Base-by-base conservation (phyloP, 2,113 vertebrate species). In the Theristicus caerulescens region DNA sequence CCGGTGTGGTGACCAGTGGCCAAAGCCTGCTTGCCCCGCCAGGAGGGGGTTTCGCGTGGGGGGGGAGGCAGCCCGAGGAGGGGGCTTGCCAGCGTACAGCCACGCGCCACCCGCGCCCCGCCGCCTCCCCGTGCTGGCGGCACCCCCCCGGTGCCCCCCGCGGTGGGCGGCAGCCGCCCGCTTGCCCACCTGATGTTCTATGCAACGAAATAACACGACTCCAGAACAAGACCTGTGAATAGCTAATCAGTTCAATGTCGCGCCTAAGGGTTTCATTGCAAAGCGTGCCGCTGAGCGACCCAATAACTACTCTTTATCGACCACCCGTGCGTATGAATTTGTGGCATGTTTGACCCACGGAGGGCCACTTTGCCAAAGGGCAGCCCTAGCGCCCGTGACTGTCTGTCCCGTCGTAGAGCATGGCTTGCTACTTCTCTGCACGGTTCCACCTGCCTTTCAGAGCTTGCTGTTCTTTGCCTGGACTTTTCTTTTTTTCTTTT, bases 181-280 rank as follows among this genome's bases (percentile, higher is more conserved):
- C 98, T 98, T 98, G 96, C 98, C 99, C 98, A 98, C 99, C 98
- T 98, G 98, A 99, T 95, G 98, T 99, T 99, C 99, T 99, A 99
- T 99, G 99, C 99, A 99, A 99, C 98, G 98, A 99, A 99, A 99
- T 98, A 99, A 99, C 98, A 99, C 99, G 98, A 98, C 98, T 98
- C 98, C 98, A 98, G 98, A 98, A 97, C 92, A 97, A 97, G 97
- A 97, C 97, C 98, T 98, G 98, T 98, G 98, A 98, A 98, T 98
- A 98, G 98, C 98, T 98, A 98, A 97, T 97, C 98, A 93, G 97
- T 98, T 98, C 97, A 98, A 93, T 98, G 98, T 98, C 96, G 96
- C 98, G 97, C 98, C 98, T 96, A 98, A 98, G 97, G 98, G 98
- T 98, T 98, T 97, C 98, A 98, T 97, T 97, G 94, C 98, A 98